Base-by-base conservation (phyloP, 2,888 invertebrate genomes). In the Trissolcus brochymenae region DNA sequence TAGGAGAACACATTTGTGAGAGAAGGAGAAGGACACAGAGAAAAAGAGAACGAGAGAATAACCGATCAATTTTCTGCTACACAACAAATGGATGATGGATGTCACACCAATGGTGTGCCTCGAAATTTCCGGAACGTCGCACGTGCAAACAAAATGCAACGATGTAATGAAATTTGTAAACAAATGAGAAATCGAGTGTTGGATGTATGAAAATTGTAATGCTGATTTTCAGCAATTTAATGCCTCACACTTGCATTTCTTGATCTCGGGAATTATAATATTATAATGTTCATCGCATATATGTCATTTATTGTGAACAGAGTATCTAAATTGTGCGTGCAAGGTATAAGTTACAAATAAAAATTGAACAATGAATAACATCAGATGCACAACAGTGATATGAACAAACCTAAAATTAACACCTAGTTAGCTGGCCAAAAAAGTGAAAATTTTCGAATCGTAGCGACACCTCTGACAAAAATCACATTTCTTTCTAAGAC, bases 171-270 rank as follows among this genome's bases (percentile, higher is more conserved):
- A 68, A 75, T 75, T 54, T 70, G 70, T 57, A 65, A 9, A 14
- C 68, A 35, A 61, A 61, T 62, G 74, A 59, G 59, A 75, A 59
- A 65, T 64, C 43, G 60, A 11, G 29, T 50, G 64, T 60, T 57
- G 9, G 9, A 1, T 4, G 55, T 53, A 64, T 68, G 75, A 75
- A 75, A 75, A 68, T 68, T 62, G 59, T 68, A 75, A 75, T 35
- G 64, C 67, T 57, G 57, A 75, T 68, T 75, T 75, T 64, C 75
- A 75, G 57, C 64, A 75, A 75, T 68, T 64, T 43, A 35, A 21
- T 54, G 29, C 61, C 16, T 46, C 40, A 57, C 57, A 68, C 57
- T 46, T 51, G 16, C 21, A 55, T 14, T 67, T 74, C 4, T 6
- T 62, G 61, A 62, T 57, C n/a, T n/a, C 43, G 35, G 6, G 35